Percentiles rank a stretch among this genome's conserved stretches.
These are phyloP conservation scores for Macrophya alboannulata DNA, from an alignment of 2,888 invertebrate genomes.

Conservation along the genomic window DNA sequence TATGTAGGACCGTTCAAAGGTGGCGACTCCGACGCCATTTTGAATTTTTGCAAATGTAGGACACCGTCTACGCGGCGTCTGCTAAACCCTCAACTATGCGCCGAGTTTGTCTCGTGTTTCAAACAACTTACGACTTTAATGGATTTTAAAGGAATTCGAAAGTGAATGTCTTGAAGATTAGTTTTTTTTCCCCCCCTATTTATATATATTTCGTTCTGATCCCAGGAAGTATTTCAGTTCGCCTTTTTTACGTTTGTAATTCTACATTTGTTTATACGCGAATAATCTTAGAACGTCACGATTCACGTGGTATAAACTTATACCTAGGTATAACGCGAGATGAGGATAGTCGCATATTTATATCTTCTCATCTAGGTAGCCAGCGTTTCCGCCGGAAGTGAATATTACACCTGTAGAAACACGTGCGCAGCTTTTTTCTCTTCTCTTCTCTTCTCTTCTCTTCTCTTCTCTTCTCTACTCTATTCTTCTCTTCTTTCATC, in stretches of 20 bases:
- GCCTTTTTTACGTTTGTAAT: constrained; percentile 55
- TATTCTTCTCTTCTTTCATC: background rate
- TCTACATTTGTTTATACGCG: constrained; percentile 58
- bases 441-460: background rate
- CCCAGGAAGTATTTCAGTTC: background rate
- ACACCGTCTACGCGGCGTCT: constrained; percentile 50
- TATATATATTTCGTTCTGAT: background rate
- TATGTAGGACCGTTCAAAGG: constrained; percentile 46
- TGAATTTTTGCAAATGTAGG: constrained; percentile 52
- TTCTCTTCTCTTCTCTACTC: background rate
- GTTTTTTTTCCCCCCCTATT: no score
- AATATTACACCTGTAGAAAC: constrained; percentile 62
- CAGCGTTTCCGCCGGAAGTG: constrained; percentile 61
- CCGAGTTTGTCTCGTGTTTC: constrained; percentile 2
- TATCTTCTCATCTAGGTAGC: constrained; percentile 55
- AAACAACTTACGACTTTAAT: background rate
- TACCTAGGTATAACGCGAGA: constrained; percentile 17
- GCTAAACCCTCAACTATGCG: constrained; percentile 29
- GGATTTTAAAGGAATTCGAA: background rate
- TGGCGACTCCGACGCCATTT: constrained; percentile 47
- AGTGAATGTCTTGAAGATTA: background rate
- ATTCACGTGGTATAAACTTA: background rate
- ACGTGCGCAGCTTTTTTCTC: constrained; percentile 43
- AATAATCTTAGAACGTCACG: constrained; percentile 1
- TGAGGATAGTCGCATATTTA: constrained; percentile 23